phyloP scores from a whole-genome alignment of 2,113 vertebrate species.

The Paradisaea rubra region DNA sequence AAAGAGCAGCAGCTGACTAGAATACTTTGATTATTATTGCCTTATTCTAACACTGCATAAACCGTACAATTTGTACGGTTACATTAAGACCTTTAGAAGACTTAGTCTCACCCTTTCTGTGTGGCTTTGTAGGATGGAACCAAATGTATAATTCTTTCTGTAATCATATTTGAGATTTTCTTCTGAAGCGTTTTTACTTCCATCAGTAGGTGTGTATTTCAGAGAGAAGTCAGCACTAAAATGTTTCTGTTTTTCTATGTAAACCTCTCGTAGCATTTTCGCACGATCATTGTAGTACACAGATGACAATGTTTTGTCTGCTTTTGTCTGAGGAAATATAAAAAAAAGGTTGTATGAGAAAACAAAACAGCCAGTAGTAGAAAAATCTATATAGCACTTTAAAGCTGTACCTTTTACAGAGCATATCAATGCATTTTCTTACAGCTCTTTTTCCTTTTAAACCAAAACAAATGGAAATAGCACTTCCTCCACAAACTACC shows the following conservation, averaged over 20 bases:
- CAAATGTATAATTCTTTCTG: neutral
- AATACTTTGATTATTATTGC: neutral
- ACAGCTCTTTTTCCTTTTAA: neutral
- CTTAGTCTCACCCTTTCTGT: slow-evolving; percentile 67
- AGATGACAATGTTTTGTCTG: slow-evolving; percentile 74
- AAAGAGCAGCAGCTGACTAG: neutral
- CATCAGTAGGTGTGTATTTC: slow-evolving; percentile 66
- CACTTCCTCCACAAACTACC: neutral
- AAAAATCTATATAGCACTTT: neutral
- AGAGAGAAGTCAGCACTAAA: slow-evolving; percentile 57
- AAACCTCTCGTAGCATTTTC: slow-evolving; percentile 66
- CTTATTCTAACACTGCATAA: neutral
- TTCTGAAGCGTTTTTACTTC: rapidly evolving
- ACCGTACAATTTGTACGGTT: neutral
- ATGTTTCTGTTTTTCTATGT: neutral
- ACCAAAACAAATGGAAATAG: neutral
- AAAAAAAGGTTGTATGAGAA: neutral
- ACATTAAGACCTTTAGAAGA: neutral
- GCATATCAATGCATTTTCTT: neutral
- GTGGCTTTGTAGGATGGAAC: neutral
- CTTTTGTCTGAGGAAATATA: slow-evolving; percentile 72
- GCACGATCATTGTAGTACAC: slow-evolving; percentile 72
- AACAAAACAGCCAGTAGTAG: neutral
- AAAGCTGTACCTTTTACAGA: neutral
- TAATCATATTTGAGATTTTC: neutral